Percentiles rank a stretch among this genome's conserved stretches.
These are phyloP conservation scores for Bembecia ichneumoniformis DNA, from an alignment of 2,888 invertebrate genomes.

Conservation along the genomic window DNA sequence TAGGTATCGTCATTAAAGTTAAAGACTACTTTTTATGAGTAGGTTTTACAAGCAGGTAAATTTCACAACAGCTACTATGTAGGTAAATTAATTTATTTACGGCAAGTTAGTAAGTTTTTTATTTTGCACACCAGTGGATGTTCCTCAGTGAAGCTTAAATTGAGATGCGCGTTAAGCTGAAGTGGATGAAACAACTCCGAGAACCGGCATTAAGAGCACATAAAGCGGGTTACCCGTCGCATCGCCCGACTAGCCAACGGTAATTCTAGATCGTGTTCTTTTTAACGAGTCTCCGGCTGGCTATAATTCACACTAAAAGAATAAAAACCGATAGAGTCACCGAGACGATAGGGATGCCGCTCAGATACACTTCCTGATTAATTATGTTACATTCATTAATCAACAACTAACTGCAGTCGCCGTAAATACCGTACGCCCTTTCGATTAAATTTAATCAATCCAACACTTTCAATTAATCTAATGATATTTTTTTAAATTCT, in stretches of 20 bases:
- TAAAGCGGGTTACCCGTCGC: constrained; percentile 54
- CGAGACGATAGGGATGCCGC: constrained; percentile 5
- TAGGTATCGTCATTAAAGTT: too few species aligned
- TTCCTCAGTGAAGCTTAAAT: constrained; percentile 41
- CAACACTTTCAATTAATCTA: too few species aligned
- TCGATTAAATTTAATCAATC: too few species aligned
- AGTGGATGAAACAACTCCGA: constrained; percentile 55
- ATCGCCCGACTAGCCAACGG: constrained; percentile 33
- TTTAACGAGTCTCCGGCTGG: constrained; percentile 53
- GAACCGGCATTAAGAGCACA: constrained; percentile 58
- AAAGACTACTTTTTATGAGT: too few species aligned
- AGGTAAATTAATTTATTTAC: background rate
- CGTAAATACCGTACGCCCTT: too few species aligned
- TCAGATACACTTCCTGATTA: background rate
- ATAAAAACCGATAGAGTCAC: constrained; percentile 46
- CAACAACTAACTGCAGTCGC: too few species aligned
- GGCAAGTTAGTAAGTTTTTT: constrained; percentile 5
- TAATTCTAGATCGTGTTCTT: constrained; percentile 51
- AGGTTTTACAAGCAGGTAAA: too few species aligned
- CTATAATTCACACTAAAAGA: constrained; percentile 47
- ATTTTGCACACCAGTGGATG: constrained; percentile 31
- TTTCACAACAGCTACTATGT: background rate
- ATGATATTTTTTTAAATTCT: too few species aligned
- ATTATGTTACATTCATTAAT: background rate
- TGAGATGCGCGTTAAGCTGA: constrained; percentile 57